These are phyloP conservation scores for Pteria penguin DNA, from an alignment of 2,888 invertebrate genomes.

Conservation along the genomic window DNA sequence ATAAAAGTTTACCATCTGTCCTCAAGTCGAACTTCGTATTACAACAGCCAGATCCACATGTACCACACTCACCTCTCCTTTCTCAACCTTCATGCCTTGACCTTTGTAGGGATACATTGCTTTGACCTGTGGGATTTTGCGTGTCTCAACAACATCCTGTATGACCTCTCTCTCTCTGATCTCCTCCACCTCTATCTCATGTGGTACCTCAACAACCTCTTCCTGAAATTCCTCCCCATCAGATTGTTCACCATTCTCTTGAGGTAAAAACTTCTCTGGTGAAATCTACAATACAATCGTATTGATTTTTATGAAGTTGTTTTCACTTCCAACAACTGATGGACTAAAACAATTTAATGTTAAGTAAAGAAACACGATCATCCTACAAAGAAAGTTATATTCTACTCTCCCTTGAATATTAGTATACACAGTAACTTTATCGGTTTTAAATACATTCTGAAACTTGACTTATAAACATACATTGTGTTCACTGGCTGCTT, in stretches of 20 bases:
- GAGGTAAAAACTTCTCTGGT: constrained; percentile 75
- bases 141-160: constrained; percentile 91
- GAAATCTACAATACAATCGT: constrained; percentile 77
- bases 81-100: constrained; percentile 93
- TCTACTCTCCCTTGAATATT: neutral
- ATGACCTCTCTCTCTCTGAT: constrained; percentile 89
- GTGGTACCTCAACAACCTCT: constrained; percentile 89
- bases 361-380: no score
- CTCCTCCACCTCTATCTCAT: constrained; percentile 96
- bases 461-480: constrained; percentile 69
- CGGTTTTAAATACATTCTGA: neutral
- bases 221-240: constrained; percentile 82
- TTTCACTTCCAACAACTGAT: no score
- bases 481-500: constrained; percentile 82
- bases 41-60: no score
- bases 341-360: no score
- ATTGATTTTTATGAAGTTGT: no score
- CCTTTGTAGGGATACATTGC: constrained; percentile 93
- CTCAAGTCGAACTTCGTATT: no score
- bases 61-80: constrained; percentile 90
- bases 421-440: neutral
- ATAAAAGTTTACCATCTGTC: no score
- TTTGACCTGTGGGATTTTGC: constrained; percentile 90
- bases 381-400: no score
- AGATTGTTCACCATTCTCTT: constrained; percentile 69